These are phyloP conservation scores for Tetragonula carbonaria DNA, from an alignment of 2,888 invertebrate species.

Conservation along the genomic window DNA sequence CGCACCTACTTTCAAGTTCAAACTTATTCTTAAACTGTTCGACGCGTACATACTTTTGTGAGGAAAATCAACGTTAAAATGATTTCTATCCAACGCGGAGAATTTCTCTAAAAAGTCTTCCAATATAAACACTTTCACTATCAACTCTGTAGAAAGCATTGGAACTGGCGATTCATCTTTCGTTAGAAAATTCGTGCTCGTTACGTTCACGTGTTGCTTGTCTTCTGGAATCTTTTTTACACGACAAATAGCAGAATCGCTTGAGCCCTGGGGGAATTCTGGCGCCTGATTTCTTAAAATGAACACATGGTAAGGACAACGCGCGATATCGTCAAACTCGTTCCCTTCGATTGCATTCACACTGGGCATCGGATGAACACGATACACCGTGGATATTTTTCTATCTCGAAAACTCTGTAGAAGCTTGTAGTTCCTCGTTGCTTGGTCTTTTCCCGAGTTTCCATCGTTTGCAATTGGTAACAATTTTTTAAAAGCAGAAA, in stretches of 20 bases:
- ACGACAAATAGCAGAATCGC: conserved; percentile 66
- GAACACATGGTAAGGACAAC: conserved; percentile 82
- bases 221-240: conserved; percentile 74
- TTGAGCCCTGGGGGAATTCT: conserved; percentile 1
- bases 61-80: conserved; percentile 45
- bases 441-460: background rate
- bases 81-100: conserved; percentile 45
- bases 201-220: conserved; percentile 50
- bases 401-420: conserved; percentile 49
- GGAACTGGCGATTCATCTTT: conserved; percentile 50
- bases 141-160: conserved; percentile 60
- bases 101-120: conserved; percentile 75
- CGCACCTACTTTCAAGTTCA: conserved; percentile 86
- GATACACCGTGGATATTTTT: conserved; percentile 42
- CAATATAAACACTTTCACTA: conserved; percentile 77
- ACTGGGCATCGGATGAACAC: conserved; percentile 49
- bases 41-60: conserved; percentile 84
- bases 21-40: conserved; percentile 85
- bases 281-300: conserved; percentile 76
- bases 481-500: conserved; percentile 18
- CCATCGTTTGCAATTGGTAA: background rate
- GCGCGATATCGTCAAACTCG: conserved; percentile 21
- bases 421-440: conserved; percentile 26
- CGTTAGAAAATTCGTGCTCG: conserved; percentile 62
- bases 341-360: background rate